Evolutionary conservation across 2,113 vertebrate genomes (phyloP).

Genomic region (Phyllostomus hastatus): DNA sequence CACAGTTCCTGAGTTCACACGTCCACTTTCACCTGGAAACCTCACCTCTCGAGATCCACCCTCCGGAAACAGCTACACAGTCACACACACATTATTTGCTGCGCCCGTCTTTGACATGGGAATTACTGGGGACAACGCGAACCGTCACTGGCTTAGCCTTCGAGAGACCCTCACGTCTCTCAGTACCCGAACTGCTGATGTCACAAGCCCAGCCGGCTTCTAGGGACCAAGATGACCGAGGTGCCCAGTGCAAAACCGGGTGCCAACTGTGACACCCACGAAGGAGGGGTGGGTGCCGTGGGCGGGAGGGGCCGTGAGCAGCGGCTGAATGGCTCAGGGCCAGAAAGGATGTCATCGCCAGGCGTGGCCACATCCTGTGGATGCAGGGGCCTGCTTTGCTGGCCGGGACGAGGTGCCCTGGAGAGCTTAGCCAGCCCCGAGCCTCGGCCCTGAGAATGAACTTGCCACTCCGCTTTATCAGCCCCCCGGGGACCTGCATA

Average conservation of each 20-base stretch:
- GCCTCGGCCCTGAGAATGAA: too few relatives aligned
- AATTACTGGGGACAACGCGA: background rate
- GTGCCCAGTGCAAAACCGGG: background rate
- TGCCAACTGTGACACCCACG: fast-evolving
- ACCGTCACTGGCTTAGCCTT: background rate
- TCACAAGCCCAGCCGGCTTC: fast-evolving
- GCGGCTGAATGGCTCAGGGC: too few relatives aligned
- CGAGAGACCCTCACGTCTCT: background rate
- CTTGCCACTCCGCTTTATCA: background rate
- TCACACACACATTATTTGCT: background rate
- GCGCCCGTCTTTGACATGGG: background rate
- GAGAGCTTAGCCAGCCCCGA: too few relatives aligned
- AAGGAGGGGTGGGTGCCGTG: too few relatives aligned
- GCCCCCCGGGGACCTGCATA: too few relatives aligned
- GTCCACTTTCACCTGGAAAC: background rate
- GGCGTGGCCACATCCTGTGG: too few relatives aligned
- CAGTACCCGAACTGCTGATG: background rate
- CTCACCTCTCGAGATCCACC: background rate
- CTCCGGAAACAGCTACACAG: background rate
- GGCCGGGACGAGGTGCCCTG: too few relatives aligned
- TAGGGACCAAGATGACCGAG: background rate
- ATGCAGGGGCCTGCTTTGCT: too few relatives aligned
- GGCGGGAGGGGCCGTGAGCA: background rate
- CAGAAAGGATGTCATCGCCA: too few relatives aligned
- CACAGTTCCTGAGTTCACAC: background rate